Percentiles rank a stretch among this genome's conserved stretches.
Conservation (phyloP, 2,888 invertebrate genomes). For the Linyphia triangularis region DNA sequence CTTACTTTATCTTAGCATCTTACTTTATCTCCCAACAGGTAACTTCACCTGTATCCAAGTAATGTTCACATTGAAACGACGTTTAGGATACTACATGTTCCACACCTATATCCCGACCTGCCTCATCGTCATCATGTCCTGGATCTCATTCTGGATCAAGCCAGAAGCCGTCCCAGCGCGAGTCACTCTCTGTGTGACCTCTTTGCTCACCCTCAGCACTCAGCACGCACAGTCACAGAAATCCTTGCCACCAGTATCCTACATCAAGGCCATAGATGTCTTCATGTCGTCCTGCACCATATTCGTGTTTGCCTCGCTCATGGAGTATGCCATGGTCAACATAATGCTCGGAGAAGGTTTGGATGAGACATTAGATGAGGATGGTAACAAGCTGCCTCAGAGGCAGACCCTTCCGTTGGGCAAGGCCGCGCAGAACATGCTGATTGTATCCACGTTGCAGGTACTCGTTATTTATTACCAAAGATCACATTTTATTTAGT, state of each 20-base stretch:
- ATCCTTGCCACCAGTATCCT: conserved; percentile 93
- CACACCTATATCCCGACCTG: conserved; percentile 95
- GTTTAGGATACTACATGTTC: conserved; percentile 93
- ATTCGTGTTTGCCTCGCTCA: conserved; percentile 81
- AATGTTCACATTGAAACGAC: conserved; percentile 89
- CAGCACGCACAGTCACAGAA: conserved; percentile 97
- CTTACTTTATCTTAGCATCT: too few species aligned
- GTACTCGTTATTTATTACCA: conserved; percentile 10
- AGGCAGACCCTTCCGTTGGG: neutral
- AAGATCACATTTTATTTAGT: too few species aligned
- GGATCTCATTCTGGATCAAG: conserved; percentile 98
- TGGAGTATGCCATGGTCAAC: conserved; percentile 81
- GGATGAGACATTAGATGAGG: conserved; percentile 34
- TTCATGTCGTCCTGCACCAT: conserved; percentile 81
- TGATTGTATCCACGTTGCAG: conserved; percentile 49
- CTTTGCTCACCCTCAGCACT: conserved; percentile 91
- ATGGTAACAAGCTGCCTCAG: conserved; percentile 8
- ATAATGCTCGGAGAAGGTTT: conserved; percentile 77
- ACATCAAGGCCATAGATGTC: conserved; percentile 85
- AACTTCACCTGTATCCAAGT: conserved; percentile 94
- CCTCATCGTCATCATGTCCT: conserved; percentile 95
- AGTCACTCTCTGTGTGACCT: conserved; percentile 94
- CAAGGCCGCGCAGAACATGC: conserved; percentile 5
- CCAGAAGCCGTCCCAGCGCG: conserved; percentile 96
- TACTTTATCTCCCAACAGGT: conserved; percentile 83